Conservation (phyloP, 1,140 invertebrate genomes). For the Papilio polyxenes region DNA sequence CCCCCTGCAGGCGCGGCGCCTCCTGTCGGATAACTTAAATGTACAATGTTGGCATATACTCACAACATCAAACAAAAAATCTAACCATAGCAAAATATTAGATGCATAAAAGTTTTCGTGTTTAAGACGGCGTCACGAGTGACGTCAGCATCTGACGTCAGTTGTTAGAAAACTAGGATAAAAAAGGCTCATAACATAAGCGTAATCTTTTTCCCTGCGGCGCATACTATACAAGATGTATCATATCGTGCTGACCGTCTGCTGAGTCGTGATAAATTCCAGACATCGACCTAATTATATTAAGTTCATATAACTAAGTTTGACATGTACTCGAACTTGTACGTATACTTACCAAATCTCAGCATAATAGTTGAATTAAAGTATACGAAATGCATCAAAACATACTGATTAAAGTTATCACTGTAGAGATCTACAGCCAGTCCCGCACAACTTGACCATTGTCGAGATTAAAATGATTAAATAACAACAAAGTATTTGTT, state of each 20-base stretch:
- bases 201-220: background rate
- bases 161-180: background rate
- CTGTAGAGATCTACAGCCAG: background rate
- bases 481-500: no score
- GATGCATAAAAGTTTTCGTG: background rate
- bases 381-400: background rate
- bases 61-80: no score
- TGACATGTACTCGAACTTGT: background rate
- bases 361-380: background rate
- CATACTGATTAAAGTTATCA: background rate
- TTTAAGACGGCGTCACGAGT: background rate
- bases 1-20: constrained; percentile 34
- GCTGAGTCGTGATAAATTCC: no score
- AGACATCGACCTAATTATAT: background rate
- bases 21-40: constrained; percentile 19
- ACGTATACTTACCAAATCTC: background rate
- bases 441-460: background rate
- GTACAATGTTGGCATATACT: no score
- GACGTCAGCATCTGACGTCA: background rate
- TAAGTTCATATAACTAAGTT: background rate
- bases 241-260: no score
- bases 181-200: background rate
- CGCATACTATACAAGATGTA: no score
- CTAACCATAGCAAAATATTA: background rate
- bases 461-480: background rate